Evolutionary conservation across 2,888 invertebrate species (phyloP).

Genomic region (Eristalis intricaria): DNA sequence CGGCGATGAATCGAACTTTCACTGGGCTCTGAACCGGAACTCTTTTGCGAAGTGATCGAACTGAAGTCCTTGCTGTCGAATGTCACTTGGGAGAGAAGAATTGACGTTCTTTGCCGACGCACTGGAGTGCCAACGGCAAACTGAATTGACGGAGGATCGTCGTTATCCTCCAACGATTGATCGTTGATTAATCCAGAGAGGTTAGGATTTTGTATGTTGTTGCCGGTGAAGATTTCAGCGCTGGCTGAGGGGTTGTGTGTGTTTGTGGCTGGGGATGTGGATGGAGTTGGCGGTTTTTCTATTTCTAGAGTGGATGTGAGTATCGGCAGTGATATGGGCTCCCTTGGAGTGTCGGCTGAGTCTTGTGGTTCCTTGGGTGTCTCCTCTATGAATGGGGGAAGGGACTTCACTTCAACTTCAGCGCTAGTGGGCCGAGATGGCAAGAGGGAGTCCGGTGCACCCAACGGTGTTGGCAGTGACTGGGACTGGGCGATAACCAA

Average conservation of each 20-base stretch:
- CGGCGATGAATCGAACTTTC: slow-evolving; percentile 80
- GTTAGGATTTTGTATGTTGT: slow-evolving; percentile 73
- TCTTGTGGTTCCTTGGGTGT: slow-evolving; percentile 35
- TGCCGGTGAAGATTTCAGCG: slow-evolving; percentile 57
- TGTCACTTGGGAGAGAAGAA: slow-evolving; percentile 63
- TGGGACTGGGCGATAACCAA: slow-evolving; percentile 41
- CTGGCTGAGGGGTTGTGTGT: slow-evolving; percentile 23
- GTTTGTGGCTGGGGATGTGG: slow-evolving; percentile 52
- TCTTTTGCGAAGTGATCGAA: slow-evolving; percentile 73
- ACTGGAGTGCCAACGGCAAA: slow-evolving; percentile 80
- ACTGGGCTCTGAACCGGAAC: slow-evolving; percentile 78
- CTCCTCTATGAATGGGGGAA: slow-evolving; percentile 46
- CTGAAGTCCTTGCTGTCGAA: slow-evolving; percentile 71
- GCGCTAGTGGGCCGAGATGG: slow-evolving; percentile 57
- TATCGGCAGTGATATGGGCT: slow-evolving; percentile 41
- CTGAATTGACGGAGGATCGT: slow-evolving; percentile 73
- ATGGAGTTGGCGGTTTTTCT: slow-evolving; percentile 50
- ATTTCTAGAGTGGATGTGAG: slow-evolving; percentile 43
- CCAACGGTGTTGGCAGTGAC: slow-evolving; percentile 53
- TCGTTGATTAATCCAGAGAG: slow-evolving; percentile 66
- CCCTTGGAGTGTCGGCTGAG: slow-evolving; percentile 14
- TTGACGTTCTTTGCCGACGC: slow-evolving; percentile 73
- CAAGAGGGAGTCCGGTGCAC: slow-evolving; percentile 27
- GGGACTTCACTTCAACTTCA: slow-evolving; percentile 40
- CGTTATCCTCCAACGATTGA: slow-evolving; percentile 32